A percentile compares a stretch with the other conserved stretches of the same genome.
Conservation (phyloP, 2,113 vertebrate species). For the Austrofundulus limnaeus region DNA sequence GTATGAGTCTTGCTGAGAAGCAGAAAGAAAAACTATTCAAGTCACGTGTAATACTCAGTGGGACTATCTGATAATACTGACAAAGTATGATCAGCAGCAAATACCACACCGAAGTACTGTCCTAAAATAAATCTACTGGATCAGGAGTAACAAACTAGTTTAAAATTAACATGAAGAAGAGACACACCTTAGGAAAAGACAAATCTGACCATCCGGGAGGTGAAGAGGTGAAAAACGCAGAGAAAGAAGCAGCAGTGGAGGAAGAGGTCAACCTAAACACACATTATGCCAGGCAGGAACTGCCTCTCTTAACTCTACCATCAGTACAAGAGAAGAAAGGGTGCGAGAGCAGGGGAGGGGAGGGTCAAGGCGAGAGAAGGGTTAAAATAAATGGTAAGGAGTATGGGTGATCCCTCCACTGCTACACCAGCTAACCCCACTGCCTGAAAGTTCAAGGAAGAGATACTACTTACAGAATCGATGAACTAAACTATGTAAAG, state of each 20-base stretch:
- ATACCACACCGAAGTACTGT: neutral
- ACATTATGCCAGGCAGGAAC: conserved; percentile 61
- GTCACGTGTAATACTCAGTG: neutral
- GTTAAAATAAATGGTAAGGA: conserved; percentile 39
- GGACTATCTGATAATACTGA: neutral
- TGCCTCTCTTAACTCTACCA: conserved; percentile 68
- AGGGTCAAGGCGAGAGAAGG: conserved; percentile 36
- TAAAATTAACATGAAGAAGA: conserved; percentile 6
- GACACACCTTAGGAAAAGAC: conserved; percentile 52
- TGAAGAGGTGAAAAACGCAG: conserved; percentile 15
- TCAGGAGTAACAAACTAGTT: conserved; percentile 18
- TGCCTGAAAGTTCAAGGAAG: conserved; percentile 33
- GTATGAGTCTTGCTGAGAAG: neutral
- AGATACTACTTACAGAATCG: conserved; percentile 58
- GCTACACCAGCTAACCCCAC: conserved; percentile 28
- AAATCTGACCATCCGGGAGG: conserved; percentile 16
- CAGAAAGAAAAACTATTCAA: neutral
- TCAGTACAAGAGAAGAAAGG: conserved; percentile 34
- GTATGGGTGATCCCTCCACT: conserved; percentile 30
- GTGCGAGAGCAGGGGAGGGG: conserved; percentile 16
- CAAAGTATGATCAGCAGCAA: conserved; percentile 5
- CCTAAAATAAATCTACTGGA: conserved; percentile 30
- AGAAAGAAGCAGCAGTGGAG: conserved; percentile 13
- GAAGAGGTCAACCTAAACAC: conserved; percentile 55
- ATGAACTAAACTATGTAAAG: conserved; percentile 16